Base-by-base conservation (phyloP, 1,140 invertebrate species). In the Branchinecta lindahli region DNA sequence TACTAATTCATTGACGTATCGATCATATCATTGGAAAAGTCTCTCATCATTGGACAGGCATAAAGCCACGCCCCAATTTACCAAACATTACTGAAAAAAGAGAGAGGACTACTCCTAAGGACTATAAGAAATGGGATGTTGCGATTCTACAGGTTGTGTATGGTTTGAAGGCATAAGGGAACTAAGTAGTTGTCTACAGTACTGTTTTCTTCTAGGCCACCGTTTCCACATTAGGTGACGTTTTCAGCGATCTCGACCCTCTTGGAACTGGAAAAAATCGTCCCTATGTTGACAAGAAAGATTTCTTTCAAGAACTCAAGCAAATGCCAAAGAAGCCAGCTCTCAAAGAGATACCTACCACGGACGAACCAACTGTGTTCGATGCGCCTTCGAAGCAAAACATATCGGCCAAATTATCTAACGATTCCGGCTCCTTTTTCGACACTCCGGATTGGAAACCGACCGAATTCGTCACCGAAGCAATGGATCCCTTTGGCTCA, bases 201-300 rank as follows among this genome's bases (percentile, higher is more conserved):
- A 33, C 33, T 33, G 33, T 33, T 33, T 33, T 33, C 33, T 33
- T 33, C 5, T 33, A 33, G 33, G 33, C 5, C 5, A 5, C 33
- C 1, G 33, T 33, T 33, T 33, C 33, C 33, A 33, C 33, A 33
- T 3, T 33, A 73, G 77, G 86, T 80, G 90, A 92, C 82, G 88
- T 93, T 73, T 94, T 94, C 81, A 92, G 89, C 46, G 91, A 94
- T 79, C 81, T 94, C 79, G 92, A 95, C 84, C 91, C 92, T 69
- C 80, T 95, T 75, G 91, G 91, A 76, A 92, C 90, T 73, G 90
- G 91, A 74, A 84, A 88, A 77, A 90, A 85, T 80, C 90, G 89
- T 80, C 91, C 92, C 66, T 94, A 92, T 81, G 85, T 94, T 75
- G 91, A 95, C 83, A 92, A 92, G 81, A 93, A 93, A 83, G 90